Evolutionary conservation across 1,140 invertebrate species (phyloP), one percentile per base, ranked within the genome.

Genomic region (Trichoplusia ni): DNA sequence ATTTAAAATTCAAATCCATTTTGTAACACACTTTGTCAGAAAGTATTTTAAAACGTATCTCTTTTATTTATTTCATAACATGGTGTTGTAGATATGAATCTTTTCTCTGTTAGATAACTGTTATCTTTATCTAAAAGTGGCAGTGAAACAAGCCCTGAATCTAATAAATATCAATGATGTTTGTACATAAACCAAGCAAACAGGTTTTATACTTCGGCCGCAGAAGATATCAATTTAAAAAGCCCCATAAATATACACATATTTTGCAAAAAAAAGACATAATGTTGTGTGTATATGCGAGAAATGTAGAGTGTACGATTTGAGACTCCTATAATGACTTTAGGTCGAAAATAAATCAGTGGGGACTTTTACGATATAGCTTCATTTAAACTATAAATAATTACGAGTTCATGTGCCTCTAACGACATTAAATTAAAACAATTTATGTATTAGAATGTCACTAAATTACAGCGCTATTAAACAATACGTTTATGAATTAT

Each of bases 341-440:
- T 56, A 66, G 67, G 56, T 67, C 67, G 54, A 69, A 72, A 69
- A 82, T 79, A 76, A 80, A 82, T 75, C 73, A 76, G 38, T 13
- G 27, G 42, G 18, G 67, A 76, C 69, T 27, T 82, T 82, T 76
- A 79, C 73, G 79, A 79, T 67, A 77, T 70, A 67, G 46, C 76
- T 77, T 75, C 70, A 79, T 79, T 81, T 82, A 76, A 73, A 77
- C 75, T 77, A 80, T 78, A 80, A 80, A 80, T 79, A 80, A 80
- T 77, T 72, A 75, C 66, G 67, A 75, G 67, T 60, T 53, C 63
- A 73, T 72, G 62, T 62, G 49, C 64, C 64, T 58, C 46, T 38
- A 37, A 38, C 29, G 56, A 75, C 71, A 60, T 68, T 75, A 78
- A 75, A 75, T 79, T 70, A 79, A 76, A 76, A 73, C 73, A 75